These are phyloP conservation scores for Lepus americanus DNA, from an alignment of 2,113 vertebrate genomes.

Conservation along the genomic window DNA sequence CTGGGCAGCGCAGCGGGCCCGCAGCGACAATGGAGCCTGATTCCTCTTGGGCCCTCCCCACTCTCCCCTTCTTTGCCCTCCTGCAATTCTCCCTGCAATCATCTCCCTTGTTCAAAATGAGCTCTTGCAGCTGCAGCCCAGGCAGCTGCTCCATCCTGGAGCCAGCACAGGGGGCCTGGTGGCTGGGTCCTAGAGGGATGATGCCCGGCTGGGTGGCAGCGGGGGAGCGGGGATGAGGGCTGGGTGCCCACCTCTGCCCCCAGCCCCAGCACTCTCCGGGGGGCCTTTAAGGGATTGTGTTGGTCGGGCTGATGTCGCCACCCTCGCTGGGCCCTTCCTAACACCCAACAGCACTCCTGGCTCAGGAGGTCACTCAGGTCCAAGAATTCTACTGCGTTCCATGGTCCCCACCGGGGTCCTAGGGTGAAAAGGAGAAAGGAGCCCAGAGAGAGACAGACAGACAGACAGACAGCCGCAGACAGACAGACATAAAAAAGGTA, in stretches of 20 bases:
- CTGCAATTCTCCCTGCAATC: constrained; percentile 72
- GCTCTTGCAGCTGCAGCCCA: constrained; percentile 71
- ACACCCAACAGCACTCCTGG: neutral
- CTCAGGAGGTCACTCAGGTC: neutral
- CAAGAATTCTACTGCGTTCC: neutral
- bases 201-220: neutral
- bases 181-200: constrained; percentile 62
- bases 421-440: neutral
- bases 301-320: neutral
- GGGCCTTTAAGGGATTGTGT: neutral
- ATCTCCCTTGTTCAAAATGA: constrained; percentile 82
- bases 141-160: constrained; percentile 75
- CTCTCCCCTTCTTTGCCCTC: constrained; percentile 22
- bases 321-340: neutral
- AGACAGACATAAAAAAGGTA: neutral
- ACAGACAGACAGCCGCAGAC: neutral
- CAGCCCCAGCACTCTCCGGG: too few species aligned
- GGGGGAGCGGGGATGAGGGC: too few species aligned
- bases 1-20: neutral
- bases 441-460: neutral
- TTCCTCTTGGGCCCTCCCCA: constrained; percentile 68
- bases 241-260: neutral
- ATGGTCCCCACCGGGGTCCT: neutral
- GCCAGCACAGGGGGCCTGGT: neutral
- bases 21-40: constrained; percentile 65